These are phyloP conservation scores for Vireo altiloquus DNA, from an alignment of 2,113 vertebrate species.

Conservation along the genomic window DNA sequence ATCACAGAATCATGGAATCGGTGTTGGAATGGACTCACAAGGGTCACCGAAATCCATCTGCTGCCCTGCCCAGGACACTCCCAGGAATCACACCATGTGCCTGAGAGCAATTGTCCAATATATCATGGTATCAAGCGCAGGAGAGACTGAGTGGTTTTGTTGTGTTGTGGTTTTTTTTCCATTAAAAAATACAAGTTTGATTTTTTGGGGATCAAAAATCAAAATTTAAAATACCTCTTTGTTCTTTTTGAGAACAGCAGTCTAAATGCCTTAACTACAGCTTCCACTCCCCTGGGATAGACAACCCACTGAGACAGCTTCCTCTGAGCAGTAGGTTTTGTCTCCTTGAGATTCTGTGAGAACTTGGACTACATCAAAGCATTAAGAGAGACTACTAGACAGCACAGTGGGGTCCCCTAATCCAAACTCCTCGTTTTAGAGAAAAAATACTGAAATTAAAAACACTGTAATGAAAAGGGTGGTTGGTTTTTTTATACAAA, in stretches of 20 bases:
- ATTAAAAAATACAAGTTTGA: background rate
- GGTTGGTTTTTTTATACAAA: background rate
- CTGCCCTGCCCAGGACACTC: background rate
- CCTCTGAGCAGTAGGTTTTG: background rate
- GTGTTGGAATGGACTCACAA: background rate
- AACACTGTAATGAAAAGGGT: background rate
- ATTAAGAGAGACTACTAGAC: background rate
- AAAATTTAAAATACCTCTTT: background rate
- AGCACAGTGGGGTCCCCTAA: background rate
- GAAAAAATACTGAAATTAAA: slow-evolving; percentile 9
- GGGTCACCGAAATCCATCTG: background rate
- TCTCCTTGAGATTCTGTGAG: background rate
- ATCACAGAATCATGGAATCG: background rate
- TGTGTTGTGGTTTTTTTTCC: background rate
- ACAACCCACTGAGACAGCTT: background rate
- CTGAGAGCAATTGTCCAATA: background rate
- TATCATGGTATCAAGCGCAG: background rate
- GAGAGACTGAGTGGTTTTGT: background rate
- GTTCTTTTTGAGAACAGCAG: background rate
- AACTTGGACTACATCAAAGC: background rate
- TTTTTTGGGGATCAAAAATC: background rate
- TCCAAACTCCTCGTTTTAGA: background rate
- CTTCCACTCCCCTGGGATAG: background rate
- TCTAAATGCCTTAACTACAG: background rate
- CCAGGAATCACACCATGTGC: background rate